A percentile compares a stretch with the other conserved stretches of the same genome.
Conservation (phyloP, 2,797 vertebrate genomes). For the Argentina silus region DNA sequence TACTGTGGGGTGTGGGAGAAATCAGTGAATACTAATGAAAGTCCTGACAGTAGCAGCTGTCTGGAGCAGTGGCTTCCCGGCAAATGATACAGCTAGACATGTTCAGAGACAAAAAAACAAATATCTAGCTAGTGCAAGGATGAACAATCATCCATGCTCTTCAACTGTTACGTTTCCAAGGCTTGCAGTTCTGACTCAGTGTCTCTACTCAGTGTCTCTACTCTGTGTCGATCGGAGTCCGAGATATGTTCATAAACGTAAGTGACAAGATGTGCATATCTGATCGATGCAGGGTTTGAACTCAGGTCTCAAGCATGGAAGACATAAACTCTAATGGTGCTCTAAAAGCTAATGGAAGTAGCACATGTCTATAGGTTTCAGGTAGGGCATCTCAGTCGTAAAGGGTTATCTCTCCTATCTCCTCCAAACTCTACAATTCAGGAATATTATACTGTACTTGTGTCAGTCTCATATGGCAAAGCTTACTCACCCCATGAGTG, state of each 20-base stretch:
- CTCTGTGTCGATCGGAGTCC: no score
- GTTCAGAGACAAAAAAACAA: slow-evolving; percentile 47
- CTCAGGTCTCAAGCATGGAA: no score
- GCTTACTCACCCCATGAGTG: slow-evolving; percentile 88
- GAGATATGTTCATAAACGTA: no score
- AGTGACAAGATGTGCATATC: no score
- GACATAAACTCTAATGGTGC: no score
- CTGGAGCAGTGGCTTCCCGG: slow-evolving; percentile 48
- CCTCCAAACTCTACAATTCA: neutral
- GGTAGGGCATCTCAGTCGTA: no score
- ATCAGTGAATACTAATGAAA: slow-evolving; percentile 73
- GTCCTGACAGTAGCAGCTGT: slow-evolving; percentile 62
- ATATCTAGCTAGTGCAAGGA: neutral
- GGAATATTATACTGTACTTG: neutral
- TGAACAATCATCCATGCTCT: neutral
- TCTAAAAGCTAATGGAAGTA: no score
- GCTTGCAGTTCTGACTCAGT: neutral
- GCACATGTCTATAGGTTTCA: no score
- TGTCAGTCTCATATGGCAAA: neutral
- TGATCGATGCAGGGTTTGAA: no score
- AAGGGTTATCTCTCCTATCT: no score
- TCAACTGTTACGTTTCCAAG: neutral
- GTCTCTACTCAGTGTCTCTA: no score
- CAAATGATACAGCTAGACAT: slow-evolving; percentile 59
- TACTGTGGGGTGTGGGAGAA: slow-evolving; percentile 52